These are phyloP conservation scores for Notarius quadriscutis DNA, from an alignment of 2,113 vertebrate species.

Conservation along the genomic window DNA sequence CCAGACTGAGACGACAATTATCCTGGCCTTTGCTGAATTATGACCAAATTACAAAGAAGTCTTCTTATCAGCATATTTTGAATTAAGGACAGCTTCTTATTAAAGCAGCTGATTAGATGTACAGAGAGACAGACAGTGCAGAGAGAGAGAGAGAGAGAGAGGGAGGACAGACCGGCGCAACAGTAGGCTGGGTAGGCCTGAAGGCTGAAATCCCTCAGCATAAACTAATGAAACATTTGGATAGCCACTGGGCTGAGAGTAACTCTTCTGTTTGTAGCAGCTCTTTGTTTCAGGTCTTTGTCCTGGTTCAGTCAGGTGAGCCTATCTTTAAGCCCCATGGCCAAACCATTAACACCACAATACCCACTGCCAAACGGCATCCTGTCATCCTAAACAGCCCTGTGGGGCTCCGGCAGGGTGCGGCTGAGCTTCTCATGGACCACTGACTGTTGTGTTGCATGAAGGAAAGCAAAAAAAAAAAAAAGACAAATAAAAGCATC, in stretches of 20 bases:
- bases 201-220: slow-evolving; percentile 31
- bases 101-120: slow-evolving; percentile 29
- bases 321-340: slow-evolving; percentile 49
- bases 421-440: slow-evolving; percentile 31
- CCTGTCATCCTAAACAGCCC: slow-evolving; percentile 28
- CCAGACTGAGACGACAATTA: slow-evolving; percentile 26
- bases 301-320: slow-evolving; percentile 55
- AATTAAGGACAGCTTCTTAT: slow-evolving; percentile 21
- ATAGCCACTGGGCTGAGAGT: slow-evolving; percentile 43
- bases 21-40: not conserved
- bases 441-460: slow-evolving; percentile 22
- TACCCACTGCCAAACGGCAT: slow-evolving; percentile 39
- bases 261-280: slow-evolving; percentile 39
- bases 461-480: not conserved
- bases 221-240: slow-evolving; percentile 48
- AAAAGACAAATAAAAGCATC: slow-evolving; percentile 45
- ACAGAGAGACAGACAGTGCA: not conserved
- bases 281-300: slow-evolving; percentile 54
- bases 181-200: not conserved
- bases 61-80: slow-evolving; percentile 20
- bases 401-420: slow-evolving; percentile 15
- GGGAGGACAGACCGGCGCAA: not conserved
- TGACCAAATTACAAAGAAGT: slow-evolving; percentile 10
- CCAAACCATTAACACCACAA: slow-evolving; percentile 53
- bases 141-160: not conserved